Evolutionary conservation across 2,113 vertebrate species (phyloP).

Genomic region (Caranx ignobilis): DNA sequence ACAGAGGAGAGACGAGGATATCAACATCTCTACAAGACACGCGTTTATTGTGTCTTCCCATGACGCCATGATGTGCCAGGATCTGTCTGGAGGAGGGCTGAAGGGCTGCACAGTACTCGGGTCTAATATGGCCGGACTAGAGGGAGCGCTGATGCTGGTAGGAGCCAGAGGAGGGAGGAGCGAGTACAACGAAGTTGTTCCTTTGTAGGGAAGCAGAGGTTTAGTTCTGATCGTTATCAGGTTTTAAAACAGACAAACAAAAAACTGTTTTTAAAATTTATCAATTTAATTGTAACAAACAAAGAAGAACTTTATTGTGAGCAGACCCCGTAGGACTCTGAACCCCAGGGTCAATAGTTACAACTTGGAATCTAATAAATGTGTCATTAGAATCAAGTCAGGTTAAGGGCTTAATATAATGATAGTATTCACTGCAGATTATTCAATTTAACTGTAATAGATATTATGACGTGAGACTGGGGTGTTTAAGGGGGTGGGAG

Average conservation of each 20-base stretch:
- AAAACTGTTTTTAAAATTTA: slow-evolving; percentile 9
- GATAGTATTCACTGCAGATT: not conserved
- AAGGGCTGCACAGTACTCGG: slow-evolving; percentile 25
- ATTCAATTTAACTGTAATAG: slow-evolving; percentile 2
- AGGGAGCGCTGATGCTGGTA: slow-evolving; percentile 47
- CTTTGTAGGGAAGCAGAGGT: slow-evolving; percentile 53
- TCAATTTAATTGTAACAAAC: not conserved
- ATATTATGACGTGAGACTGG: not conserved
- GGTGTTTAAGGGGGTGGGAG: not conserved
- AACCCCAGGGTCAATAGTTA: not conserved
- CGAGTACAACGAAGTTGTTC: slow-evolving; percentile 67
- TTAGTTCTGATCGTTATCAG: not conserved
- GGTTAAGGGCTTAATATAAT: slow-evolving; percentile 65
- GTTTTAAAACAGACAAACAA: slow-evolving; percentile 12
- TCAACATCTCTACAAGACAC: slow-evolving; percentile 17
- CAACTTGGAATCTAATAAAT: slow-evolving; percentile 18
- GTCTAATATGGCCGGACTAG: slow-evolving; percentile 34
- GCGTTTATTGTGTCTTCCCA: slow-evolving; percentile 65
- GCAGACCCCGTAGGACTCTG: not conserved
- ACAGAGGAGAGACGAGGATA: slow-evolving; percentile 66
- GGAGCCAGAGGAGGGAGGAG: slow-evolving; percentile 53
- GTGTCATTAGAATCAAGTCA: slow-evolving; percentile 31
- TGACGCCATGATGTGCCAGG: slow-evolving; percentile 55
- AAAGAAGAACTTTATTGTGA: slow-evolving; percentile 4
- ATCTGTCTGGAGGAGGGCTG: slow-evolving; percentile 36